Conservation (phyloP, 1,140 invertebrate genomes). For the Radopholus similis region DNA sequence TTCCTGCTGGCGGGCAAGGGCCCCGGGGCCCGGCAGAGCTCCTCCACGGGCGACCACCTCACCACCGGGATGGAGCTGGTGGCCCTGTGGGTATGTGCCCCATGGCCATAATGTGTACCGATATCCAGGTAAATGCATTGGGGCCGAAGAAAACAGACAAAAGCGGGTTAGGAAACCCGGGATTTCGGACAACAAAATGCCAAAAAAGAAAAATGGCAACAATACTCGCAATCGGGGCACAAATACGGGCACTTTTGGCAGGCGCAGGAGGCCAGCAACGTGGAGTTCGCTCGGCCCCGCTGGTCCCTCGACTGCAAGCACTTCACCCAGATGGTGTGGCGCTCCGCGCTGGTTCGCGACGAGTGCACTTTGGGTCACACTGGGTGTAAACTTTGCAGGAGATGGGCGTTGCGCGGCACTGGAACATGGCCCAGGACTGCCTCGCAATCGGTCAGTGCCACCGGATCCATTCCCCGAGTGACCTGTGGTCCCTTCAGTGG, state of each 20-base stretch:
- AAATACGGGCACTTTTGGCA: no score
- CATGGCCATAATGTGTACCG: no score
- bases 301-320: slow-evolving; percentile 64
- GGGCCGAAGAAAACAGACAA: no score
- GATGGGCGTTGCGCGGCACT: slow-evolving; percentile 71
- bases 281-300: slow-evolving; percentile 51
- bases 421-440: slow-evolving; percentile 57
- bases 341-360: slow-evolving; percentile 69
- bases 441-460: slow-evolving; percentile 38
- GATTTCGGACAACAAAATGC: no score
- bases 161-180: no score
- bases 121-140: no score
- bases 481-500: slow-evolving; percentile 26
- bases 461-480: background rate
- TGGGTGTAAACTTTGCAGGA: no score
- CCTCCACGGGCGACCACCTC: slow-evolving; percentile 42
- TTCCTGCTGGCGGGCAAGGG: slow-evolving; percentile 32
- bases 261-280: slow-evolving; percentile 24
- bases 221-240: slow-evolving; percentile 52
- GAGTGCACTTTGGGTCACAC: no score
- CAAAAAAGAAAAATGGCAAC: no score
- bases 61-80: slow-evolving; percentile 56
- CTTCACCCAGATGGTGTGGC: slow-evolving; percentile 86
- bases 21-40: background rate
- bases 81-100: slow-evolving; percentile 54